Base-by-base conservation (phyloP, 2,797 vertebrate genomes). In the Tolypeutes matacus region DNA sequence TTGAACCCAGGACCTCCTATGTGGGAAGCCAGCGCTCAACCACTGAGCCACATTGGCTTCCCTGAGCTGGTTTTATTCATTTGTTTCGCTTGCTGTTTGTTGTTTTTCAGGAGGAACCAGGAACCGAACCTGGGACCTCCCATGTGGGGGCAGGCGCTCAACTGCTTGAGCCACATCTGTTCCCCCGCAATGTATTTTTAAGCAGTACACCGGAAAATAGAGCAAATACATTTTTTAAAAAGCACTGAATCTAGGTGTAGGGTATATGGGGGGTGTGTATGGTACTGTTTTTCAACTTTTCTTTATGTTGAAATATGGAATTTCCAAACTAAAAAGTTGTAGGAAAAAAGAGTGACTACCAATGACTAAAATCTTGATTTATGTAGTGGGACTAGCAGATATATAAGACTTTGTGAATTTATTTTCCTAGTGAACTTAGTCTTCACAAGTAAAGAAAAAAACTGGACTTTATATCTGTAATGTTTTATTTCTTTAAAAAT, bases 401-500 rank as follows among this genome's bases (percentile, higher is more conserved):
- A 36, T 11, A 64, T 18, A 75, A 70, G 49, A 23, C 14, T 92
- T 69, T 69, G 3, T 39, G 9, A 95, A 81, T 34, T 86, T 77
- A 62, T 91, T 93, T 95, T 84, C 76, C 75, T 12, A 89, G 42
- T 46, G 15, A 96, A 67, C 36, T 72, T 67, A 56, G 31, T 9
- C 25, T 93, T 84, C 78, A 25, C 39, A 93, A 82, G 31, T 82
- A 6, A 64, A 91, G 93, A 23, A 78, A 87, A 87, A 88, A 90
- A 85, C 20, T 60, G 80, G 23, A 75, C 70, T 69, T 84, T 27
- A 86, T 14, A 83, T 2, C 42, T 42, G 51, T 73, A 65, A 65
- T 91, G 25, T 70, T 86, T 93, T 80, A 25, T 81, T 69, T 85
- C 29, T 84, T 91, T 73, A 83, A 82, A 89, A 86, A 72, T 62